Evolutionary conservation across 37 sponge, comb jelly and placozoan species (phyloP), one percentile per base, ranked within the genome.

Genomic region (Corticium candelabrum): DNA sequence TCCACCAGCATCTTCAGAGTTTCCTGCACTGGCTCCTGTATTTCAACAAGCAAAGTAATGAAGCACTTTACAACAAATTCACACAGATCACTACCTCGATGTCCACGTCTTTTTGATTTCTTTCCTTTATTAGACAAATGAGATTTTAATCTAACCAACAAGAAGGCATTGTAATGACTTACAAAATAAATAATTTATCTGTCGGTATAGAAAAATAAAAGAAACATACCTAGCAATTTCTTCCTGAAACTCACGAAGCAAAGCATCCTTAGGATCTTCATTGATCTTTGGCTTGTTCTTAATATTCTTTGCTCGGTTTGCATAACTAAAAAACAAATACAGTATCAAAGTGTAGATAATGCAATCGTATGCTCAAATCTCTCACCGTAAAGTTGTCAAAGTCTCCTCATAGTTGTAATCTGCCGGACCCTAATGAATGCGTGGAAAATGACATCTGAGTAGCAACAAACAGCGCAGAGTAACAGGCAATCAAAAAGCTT

Each of bases 281-380:
- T 98, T 98, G 69, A 98, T 98, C 57, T 79, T 83, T 35, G 99
- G 99, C 40, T 91, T 94, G 87, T 98, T 98, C 84, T 94, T 98
- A 76, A 98, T 98, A 77, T 90, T 90, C 86, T 98, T 98, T 0
- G 99, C 99, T 71, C 99, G 81, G 71, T 94, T 92, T 7, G 99
- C 99, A 82, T 94, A 98, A 38, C 94, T 91, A 70, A 4, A 70
- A 34, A 29, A 70, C 29, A 70, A 70, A 29, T 4, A 34, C 33
- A 4, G 4, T 4, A 7, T 34, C 31, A 29, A 32, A 29, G 36
- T 34, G 33, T 70, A 7, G 33, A 70, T 34, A 70, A 70, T 4
- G n/a, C n/a, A n/a, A n/a, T n/a, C n/a, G n/a, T n/a, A n/a, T 43
- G 56, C 56, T 21, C 56, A 43, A 43, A 11, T 5, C 5, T 43